Evolutionary conservation across 2,113 vertebrate species (phyloP).

Genomic region (mouse (Mus musculus)): GRCm39 chrX:23616501-23617000

Average conservation of each 20-base stretch:
- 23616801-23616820: neutral
- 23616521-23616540: neutral
- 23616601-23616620: conserved; percentile 14
- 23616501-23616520: neutral
- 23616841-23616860: conserved; percentile 49
- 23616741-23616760: neutral
- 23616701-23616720: neutral
- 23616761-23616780: neutral
- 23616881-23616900: conserved; percentile 47
- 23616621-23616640: conserved; percentile 27
- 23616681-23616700: neutral
- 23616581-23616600: neutral
- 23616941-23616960: conserved; percentile 50
- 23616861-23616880: conserved; percentile 29
- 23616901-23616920: conserved; percentile 47
- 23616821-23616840: conserved; percentile 38
- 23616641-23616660: conserved; percentile 34
- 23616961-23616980: conserved; percentile 1
- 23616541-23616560: neutral
- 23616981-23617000: neutral
- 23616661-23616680: neutral
- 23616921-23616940: conserved; percentile 10
- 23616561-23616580: neutral
- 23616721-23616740: neutral
- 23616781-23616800: neutral